A percentile compares a stretch with the other conserved stretches of the same genome.
phyloP scores from a whole-genome alignment of 1,140 invertebrate species.

The Nixonia krombeini region DNA sequence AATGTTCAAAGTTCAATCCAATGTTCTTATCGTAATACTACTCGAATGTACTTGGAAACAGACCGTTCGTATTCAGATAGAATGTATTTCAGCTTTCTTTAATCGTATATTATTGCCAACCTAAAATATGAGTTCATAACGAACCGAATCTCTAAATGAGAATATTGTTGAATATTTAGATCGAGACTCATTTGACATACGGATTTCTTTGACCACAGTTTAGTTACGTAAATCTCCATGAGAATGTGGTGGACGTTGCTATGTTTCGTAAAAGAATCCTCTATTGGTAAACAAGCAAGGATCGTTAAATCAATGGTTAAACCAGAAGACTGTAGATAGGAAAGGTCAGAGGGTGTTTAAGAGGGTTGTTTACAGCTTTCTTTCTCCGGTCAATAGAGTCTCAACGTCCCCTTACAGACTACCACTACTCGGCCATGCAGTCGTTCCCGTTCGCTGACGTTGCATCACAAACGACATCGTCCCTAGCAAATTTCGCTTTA shows the following conservation, averaged over 20 bases:
- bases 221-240: too few species aligned
- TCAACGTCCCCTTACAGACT: slow-evolving; percentile 44
- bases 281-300: slow-evolving; percentile 65
- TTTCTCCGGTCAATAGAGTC: slow-evolving; percentile 59
- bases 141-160: too few species aligned
- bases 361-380: slow-evolving; percentile 65
- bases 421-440: slow-evolving; percentile 52
- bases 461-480: slow-evolving; percentile 49
- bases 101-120: too few species aligned
- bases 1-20: too few species aligned
- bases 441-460: slow-evolving; percentile 61
- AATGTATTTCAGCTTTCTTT: too few species aligned
- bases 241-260: slow-evolving; percentile 12
- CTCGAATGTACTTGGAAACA: too few species aligned
- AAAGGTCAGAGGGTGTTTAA: slow-evolving; percentile 58
- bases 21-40: too few species aligned
- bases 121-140: too few species aligned
- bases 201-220: too few species aligned
- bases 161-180: too few species aligned
- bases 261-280: slow-evolving; percentile 50
- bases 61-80: too few species aligned
- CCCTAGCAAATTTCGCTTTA: slow-evolving; percentile 45
- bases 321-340: slow-evolving; percentile 57
- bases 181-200: too few species aligned
- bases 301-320: slow-evolving; percentile 65